Conservation (phyloP, 2,113 vertebrate genomes). For the Scytalopus superciliaris region DNA sequence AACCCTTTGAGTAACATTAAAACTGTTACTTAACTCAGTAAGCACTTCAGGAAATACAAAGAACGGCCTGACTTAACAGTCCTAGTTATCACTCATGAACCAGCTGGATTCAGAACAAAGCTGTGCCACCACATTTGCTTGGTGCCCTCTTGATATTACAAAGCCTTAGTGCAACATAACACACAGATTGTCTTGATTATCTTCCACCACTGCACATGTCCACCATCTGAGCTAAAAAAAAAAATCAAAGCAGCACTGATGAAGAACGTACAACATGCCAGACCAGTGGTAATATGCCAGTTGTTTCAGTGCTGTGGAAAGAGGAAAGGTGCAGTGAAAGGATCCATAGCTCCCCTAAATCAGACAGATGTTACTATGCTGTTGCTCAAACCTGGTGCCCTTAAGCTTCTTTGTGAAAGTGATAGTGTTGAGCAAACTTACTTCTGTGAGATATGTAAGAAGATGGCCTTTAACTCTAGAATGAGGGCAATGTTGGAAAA, state of each 20-base stretch:
- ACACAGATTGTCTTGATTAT: not conserved
- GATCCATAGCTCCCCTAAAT: not conserved
- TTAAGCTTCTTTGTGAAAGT: not conserved
- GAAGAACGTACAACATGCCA: not conserved
- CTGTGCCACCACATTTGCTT: not conserved
- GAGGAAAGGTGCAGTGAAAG: not conserved
- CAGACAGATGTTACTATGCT: not conserved
- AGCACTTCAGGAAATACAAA: not conserved
- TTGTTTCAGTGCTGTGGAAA: not conserved
- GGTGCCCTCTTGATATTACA: not conserved
- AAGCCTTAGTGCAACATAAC: not conserved
- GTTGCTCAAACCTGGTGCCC: not conserved
- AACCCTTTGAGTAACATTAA: not conserved
- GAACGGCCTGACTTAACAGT: not conserved
- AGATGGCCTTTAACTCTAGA: not conserved
- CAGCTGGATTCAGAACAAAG: not conserved
- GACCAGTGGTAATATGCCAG: not conserved
- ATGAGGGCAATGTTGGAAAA: not conserved
- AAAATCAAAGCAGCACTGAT: not conserved
- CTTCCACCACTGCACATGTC: rapidly evolving
- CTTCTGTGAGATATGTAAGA: not conserved
- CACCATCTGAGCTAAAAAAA: not conserved
- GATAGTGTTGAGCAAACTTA: not conserved
- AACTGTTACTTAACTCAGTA: not conserved
- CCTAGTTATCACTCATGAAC: not conserved